Base-by-base conservation (phyloP, 2,888 invertebrate species). In the Lydus trimaculatus region DNA sequence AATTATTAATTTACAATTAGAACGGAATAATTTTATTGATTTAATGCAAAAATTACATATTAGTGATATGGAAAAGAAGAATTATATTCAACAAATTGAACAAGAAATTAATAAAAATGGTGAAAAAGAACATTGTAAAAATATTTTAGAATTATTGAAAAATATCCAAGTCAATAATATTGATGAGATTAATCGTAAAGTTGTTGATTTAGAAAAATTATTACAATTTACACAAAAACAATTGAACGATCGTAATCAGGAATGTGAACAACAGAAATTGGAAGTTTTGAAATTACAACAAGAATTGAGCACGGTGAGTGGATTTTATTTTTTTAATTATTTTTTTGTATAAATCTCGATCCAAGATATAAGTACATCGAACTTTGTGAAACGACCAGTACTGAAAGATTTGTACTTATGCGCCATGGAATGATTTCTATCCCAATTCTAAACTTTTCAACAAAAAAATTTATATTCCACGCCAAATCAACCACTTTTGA, bases 1-100 rank as follows among this genome's bases (percentile, higher is more conserved):
- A 11, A 62, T 61, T 58, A 28, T 71, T 64, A 73, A 78, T 28
- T 61, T 78, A 11, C 66, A 75, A 69, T 61, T 71, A n/a, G 74
- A 75, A 31, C 75, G 72, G 62, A 74, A 69, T 60, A 63, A 73
- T 58, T 74, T 75, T 25, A 52, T 66, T 43, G 74, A 77, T 25
- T 71, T 78, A 20, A 67, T 78, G 25, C 63, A 74, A 23, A 70
- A 72, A 39, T 66, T 80, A 65, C 72, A 72, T 66, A 66, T 81
- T 43, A 77, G 77, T 8, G 78, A 79, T 61, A 71, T 74, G 63
- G 77, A 81, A 58, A 83, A 85, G 81, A 86, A 85, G 75, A 74
- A 81, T 63, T 82, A 33, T 84, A 72, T 76, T 87, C 56, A 85
- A 81, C 43, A 59, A 23, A 28, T 67, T 20, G 28, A 64, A 69